Conservation (phyloP, 2,113 vertebrate species). For the Naja naja region DNA sequence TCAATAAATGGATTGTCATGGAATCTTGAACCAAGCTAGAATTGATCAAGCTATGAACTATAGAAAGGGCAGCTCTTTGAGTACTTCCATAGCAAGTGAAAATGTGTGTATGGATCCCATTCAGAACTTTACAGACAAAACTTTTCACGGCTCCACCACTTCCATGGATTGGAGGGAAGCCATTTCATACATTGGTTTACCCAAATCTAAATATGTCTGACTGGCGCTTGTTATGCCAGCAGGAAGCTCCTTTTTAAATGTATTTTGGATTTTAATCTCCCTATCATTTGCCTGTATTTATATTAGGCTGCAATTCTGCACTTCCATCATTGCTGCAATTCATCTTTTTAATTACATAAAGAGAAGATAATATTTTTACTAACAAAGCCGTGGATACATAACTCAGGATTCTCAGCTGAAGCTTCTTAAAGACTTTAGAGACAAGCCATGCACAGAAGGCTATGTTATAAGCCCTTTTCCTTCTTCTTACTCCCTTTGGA, state of each 20-base stretch:
- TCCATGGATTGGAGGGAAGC: not conserved
- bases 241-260: not conserved
- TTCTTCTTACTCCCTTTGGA: not conserved
- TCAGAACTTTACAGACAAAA: not conserved
- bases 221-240: not conserved
- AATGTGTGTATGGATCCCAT: not conserved
- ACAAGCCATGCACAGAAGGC: not conserved
- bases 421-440: not conserved
- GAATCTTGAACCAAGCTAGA: not conserved
- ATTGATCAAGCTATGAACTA: not conserved
- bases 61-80: not conserved
- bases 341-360: not conserved
- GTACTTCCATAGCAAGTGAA: not conserved
- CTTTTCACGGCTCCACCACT: not conserved
- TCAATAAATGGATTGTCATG: not conserved
- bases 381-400: not conserved
- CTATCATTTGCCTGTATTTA: not conserved
- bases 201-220: not conserved
- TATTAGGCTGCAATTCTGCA: not conserved
- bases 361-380: not conserved
- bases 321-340: not conserved
- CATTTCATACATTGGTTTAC: not conserved
- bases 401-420: not conserved
- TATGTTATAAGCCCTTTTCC: not conserved
- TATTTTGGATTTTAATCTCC: not conserved